Evolutionary conservation across 2,113 vertebrate genomes (phyloP), one percentile per base, ranked within the genome.

Genomic region (Phasianus colchicus): DNA sequence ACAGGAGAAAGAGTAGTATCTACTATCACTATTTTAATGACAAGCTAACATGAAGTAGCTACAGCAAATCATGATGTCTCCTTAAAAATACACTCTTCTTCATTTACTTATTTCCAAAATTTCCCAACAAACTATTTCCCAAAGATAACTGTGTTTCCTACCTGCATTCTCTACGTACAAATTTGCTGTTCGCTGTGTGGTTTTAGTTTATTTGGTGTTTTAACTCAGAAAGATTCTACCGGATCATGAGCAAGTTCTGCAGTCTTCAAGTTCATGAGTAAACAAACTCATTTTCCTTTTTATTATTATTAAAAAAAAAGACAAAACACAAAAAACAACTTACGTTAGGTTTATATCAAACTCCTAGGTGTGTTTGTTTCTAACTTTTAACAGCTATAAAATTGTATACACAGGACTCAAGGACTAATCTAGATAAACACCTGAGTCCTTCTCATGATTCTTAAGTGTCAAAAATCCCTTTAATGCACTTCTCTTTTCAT

Each of bases 391-490:
- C 42, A 79, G n/a, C 47, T 34, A 65, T 60, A 94, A 84, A 72
- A 82, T 64, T 29, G 30, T 64, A 67, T 12, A 22, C 34, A 38
- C 10, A 82, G 50, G 43, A 63, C 48, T 20, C 0, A 0, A 13
- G 57, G 8, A 72, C 58, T 86, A 81, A 86, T 73, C 40, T 40
- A 54, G 43, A 65, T 72, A 76, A 89, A 57, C 29, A 42, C 19
- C 52, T 47, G 22, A 92, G 63, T 45, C 63, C 69, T 84, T 93
- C 77, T 66, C 14, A 30, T 70, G 63, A 36, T 72, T 84, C 54
- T 4, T 19, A 85, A n/a, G 58, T 76, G 58, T 92, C 74, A 92
- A 87, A 91, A 92, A 89, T 63, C n/a, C 55, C 47, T 83, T 82
- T 69, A 81, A 79, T n/a, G 4, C 61, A 8, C 43, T 86, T 86